These are phyloP conservation scores for Charaxes varanes DNA, from an alignment of 1,140 invertebrate species.

Conservation along the genomic window DNA sequence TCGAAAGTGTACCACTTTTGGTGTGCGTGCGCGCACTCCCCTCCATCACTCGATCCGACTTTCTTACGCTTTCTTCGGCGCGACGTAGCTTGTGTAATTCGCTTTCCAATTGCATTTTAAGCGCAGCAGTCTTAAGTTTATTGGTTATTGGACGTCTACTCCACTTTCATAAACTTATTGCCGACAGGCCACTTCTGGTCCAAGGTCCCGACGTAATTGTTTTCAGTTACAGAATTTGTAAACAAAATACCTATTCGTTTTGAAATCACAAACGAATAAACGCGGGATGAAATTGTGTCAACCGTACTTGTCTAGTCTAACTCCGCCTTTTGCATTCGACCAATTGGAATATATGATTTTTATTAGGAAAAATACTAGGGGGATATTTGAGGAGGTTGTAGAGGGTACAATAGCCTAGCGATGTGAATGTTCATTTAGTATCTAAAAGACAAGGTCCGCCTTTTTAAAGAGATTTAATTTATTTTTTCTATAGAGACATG, in stretches of 20 bases:
- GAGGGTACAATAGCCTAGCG: too few species aligned
- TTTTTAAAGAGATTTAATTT: too few species aligned
- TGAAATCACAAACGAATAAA: too few species aligned
- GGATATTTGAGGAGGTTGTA: too few species aligned
- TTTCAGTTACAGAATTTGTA: constrained; percentile 7
- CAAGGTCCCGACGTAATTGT: constrained; percentile 6
- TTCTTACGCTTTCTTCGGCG: constrained; percentile 62
- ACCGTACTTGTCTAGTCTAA: too few species aligned
- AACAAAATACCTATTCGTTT: constrained; percentile 6
- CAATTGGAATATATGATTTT: too few species aligned
- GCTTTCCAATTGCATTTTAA: constrained; percentile 70
- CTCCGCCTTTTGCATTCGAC: too few species aligned
- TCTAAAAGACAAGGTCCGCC: too few species aligned
- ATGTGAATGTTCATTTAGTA: too few species aligned
- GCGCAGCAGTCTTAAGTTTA: constrained; percentile 32
- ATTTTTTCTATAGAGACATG: too few species aligned
- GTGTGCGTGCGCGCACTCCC: constrained; percentile 61
- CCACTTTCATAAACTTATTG: constrained; percentile 35
- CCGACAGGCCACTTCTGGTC: constrained; percentile 2
- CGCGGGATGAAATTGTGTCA: too few species aligned
- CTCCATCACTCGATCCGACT: constrained; percentile 36
- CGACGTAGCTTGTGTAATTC: constrained; percentile 56
- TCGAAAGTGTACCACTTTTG: constrained; percentile 71
- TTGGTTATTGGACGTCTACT: constrained; percentile 40
- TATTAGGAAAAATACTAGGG: too few species aligned